Percentiles rank a stretch among this genome's conserved stretches.
These are phyloP conservation scores for Planiliza haematocheilus DNA, from an alignment of 2,113 vertebrate genomes.

Conservation along the genomic window DNA sequence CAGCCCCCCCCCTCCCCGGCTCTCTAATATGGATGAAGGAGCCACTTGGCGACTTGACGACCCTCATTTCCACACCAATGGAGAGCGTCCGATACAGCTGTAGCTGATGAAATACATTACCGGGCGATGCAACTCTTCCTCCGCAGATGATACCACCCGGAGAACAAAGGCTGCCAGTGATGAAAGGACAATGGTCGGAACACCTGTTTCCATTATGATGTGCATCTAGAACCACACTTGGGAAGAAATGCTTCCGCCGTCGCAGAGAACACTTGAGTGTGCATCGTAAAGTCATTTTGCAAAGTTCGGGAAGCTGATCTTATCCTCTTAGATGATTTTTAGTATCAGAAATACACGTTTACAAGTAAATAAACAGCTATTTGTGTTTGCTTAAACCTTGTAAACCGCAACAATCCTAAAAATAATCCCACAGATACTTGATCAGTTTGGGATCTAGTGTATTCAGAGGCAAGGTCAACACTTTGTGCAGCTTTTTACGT, in stretches of 20 bases:
- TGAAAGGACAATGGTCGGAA: conserved; percentile 55
- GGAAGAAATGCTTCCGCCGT: background rate
- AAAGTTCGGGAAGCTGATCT: conserved; percentile 11
- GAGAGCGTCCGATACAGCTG: conserved; percentile 66
- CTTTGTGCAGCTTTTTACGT: no score
- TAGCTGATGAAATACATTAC: conserved; percentile 71
- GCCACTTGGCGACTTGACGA: conserved; percentile 64
- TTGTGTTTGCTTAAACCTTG: background rate
- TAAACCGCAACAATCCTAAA: background rate
- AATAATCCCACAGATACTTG: no score
- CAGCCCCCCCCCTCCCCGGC: background rate
- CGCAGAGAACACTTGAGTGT: conserved; percentile 9
- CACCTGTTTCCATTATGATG: conserved; percentile 60
- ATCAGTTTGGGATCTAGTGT: no score
- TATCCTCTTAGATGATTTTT: background rate
- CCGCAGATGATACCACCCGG: conserved; percentile 56
- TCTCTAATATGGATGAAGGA: conserved; percentile 71
- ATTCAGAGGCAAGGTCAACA: no score
- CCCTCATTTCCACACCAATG: conserved; percentile 74
- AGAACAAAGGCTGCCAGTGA: conserved; percentile 68
- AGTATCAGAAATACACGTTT: background rate
- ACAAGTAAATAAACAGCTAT: no score
- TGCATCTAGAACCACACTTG: background rate
- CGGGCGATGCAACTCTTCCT: conserved; percentile 53
- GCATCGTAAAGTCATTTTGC: background rate